phyloP scores from a whole-genome alignment of 2,113 vertebrate species.

The Mormyrus iriodes region DNA sequence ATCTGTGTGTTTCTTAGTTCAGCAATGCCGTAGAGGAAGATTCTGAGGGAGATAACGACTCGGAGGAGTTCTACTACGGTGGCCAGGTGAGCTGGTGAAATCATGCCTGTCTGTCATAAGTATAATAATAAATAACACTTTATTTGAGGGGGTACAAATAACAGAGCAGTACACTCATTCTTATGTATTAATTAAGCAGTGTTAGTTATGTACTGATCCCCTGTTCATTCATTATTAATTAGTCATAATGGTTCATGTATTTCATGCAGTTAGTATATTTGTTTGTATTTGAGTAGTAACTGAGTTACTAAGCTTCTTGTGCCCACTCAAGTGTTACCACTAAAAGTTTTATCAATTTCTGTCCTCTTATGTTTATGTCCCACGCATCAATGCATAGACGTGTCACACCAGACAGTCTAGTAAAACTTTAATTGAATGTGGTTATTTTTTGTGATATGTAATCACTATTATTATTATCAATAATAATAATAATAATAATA shows the following conservation, averaged over 20 bases:
- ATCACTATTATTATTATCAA: not conserved
- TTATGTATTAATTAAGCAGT: not conserved
- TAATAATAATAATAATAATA: too few species aligned
- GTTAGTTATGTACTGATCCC: not conserved
- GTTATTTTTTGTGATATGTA: not conserved
- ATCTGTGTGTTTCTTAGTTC: slow-evolving; percentile 53
- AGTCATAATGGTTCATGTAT: not conserved
- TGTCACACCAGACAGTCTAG: not conserved
- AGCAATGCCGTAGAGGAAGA: slow-evolving; percentile 80
- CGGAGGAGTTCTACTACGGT: slow-evolving; percentile 85
- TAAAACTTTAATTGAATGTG: not conserved
- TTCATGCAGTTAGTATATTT: not conserved
- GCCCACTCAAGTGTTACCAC: not conserved
- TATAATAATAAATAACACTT: not conserved
- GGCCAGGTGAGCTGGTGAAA: slow-evolving; percentile 66
- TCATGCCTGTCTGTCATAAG: not conserved
- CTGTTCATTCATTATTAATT: not conserved
- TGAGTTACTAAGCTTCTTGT: not conserved
- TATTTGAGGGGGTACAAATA: not conserved
- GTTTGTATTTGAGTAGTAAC: not conserved
- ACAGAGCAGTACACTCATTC: not conserved
- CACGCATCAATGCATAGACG: not conserved
- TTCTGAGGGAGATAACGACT: slow-evolving; percentile 85
- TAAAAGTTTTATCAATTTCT: not conserved
- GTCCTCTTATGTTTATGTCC: not conserved